A percentile compares a stretch with the other conserved stretches of the same genome.
These are phyloP conservation scores for Ictalurus punctatus DNA, from an alignment of 2,113 vertebrate species.

Conservation along the genomic window DNA sequence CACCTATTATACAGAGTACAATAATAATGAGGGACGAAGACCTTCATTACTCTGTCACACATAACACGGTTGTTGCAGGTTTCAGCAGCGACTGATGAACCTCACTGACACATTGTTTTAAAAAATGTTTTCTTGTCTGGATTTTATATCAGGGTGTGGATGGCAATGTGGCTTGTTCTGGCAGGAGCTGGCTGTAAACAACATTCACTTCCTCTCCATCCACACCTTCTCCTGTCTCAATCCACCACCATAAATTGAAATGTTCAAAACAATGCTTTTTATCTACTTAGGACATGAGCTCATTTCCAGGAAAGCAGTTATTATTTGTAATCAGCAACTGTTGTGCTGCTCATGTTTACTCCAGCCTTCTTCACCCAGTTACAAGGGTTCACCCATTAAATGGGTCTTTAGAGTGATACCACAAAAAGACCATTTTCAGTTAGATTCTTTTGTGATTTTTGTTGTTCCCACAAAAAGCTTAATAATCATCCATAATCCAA, in stretches of 20 bases:
- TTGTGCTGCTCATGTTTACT: neutral
- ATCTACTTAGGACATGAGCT: slow-evolving; percentile 15
- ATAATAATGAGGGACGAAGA: neutral
- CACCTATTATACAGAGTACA: neutral
- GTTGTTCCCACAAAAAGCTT: neutral
- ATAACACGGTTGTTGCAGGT: neutral
- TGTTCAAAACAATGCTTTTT: slow-evolving; percentile 2
- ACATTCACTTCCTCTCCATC: slow-evolving; percentile 17
- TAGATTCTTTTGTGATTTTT: neutral
- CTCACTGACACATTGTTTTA: neutral
- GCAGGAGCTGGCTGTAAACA: slow-evolving; percentile 38
- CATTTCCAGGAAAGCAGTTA: slow-evolving; percentile 21
- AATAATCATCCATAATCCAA: neutral
- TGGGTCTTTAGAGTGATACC: neutral
- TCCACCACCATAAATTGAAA: neutral
- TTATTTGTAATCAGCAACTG: neutral
- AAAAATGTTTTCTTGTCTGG: slow-evolving; percentile 6
- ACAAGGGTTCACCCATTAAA: neutral
- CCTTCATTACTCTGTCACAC: neutral
- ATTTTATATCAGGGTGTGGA: slow-evolving; percentile 18
- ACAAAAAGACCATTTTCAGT: neutral
- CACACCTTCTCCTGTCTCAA: slow-evolving; percentile 26
- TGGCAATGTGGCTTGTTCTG: slow-evolving; percentile 13
- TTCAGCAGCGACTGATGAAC: slow-evolving; percentile 8
- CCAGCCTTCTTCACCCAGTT: neutral